Evolutionary conservation across 2,113 vertebrate genomes (phyloP).

Genomic region (Chaetodon auriga): DNA sequence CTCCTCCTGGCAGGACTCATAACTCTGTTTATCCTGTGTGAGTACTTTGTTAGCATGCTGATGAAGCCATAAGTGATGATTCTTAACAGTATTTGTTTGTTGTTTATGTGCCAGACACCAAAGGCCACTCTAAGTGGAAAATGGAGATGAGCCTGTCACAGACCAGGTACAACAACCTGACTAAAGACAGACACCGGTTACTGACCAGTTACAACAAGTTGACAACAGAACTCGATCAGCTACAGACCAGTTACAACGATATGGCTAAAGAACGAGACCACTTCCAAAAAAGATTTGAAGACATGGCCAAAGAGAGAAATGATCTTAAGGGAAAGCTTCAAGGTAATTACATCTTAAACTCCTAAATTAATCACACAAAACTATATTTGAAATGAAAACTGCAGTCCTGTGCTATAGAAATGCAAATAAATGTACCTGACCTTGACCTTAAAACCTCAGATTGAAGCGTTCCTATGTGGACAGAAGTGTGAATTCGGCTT

Average conservation of each 20-base stretch:
- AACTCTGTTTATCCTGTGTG: not conserved
- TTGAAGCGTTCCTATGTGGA: too few relatives aligned
- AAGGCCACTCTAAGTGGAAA: not conserved
- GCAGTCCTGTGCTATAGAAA: too few relatives aligned
- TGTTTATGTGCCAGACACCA: too few relatives aligned
- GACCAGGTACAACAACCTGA: not conserved
- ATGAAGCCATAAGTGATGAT: not conserved
- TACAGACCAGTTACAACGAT: not conserved
- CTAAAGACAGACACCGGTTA: not conserved
- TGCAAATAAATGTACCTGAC: too few relatives aligned
- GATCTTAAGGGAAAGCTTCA: not conserved
- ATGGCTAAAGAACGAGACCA: not conserved
- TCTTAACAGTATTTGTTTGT: not conserved
- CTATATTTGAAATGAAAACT: too few relatives aligned
- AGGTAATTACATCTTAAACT: not conserved
- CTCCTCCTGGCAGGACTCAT: not conserved
- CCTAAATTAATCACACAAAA: too few relatives aligned
- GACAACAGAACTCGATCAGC: not conserved
- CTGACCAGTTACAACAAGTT: not conserved
- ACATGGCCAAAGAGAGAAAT: not conserved
- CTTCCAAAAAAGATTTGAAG: too few relatives aligned
- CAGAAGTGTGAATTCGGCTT: too few relatives aligned
- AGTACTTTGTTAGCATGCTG: not conserved
- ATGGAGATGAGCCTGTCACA: not conserved
- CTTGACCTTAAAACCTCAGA: too few relatives aligned